Evolutionary conservation across 2,113 vertebrate species (phyloP).

Genomic region (Bettongia penicillata): DNA sequence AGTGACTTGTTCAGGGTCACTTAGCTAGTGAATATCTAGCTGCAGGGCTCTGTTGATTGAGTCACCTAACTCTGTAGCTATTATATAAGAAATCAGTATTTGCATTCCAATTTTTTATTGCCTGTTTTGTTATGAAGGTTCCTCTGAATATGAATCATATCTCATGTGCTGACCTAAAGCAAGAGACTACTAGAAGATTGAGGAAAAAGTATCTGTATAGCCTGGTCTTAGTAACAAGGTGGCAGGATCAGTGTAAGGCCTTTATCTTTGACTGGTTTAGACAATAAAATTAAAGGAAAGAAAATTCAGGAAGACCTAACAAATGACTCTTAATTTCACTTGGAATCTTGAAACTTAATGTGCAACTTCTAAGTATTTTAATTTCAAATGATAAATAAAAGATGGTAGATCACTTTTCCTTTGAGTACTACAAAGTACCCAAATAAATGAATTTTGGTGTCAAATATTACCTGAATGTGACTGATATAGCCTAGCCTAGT

Average conservation of each 20-base stretch:
- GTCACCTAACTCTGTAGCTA: background rate
- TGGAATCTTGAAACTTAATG: background rate
- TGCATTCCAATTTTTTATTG: background rate
- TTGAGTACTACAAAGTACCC: slow-evolving; percentile 1
- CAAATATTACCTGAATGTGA: background rate
- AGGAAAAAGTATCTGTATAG: background rate
- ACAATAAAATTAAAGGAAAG: background rate
- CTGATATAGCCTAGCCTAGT: background rate
- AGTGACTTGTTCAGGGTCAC: background rate
- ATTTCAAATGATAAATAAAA: background rate
- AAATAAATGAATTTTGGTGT: background rate
- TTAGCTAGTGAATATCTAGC: background rate
- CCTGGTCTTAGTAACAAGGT: background rate
- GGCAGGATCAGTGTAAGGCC: background rate
- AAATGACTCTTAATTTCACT: background rate
- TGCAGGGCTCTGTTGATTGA: background rate
- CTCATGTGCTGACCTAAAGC: background rate
- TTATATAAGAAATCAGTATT: background rate
- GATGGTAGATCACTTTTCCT: background rate
- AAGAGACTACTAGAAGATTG: background rate
- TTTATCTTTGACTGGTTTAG: background rate
- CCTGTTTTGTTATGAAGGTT: background rate
- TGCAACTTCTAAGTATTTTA: background rate
- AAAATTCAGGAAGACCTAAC: background rate
- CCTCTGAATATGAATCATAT: background rate